Evolutionary conservation across 2,113 vertebrate genomes (phyloP), one percentile per base, ranked within the genome.

Genomic region (Cromileptes altivelis): DNA sequence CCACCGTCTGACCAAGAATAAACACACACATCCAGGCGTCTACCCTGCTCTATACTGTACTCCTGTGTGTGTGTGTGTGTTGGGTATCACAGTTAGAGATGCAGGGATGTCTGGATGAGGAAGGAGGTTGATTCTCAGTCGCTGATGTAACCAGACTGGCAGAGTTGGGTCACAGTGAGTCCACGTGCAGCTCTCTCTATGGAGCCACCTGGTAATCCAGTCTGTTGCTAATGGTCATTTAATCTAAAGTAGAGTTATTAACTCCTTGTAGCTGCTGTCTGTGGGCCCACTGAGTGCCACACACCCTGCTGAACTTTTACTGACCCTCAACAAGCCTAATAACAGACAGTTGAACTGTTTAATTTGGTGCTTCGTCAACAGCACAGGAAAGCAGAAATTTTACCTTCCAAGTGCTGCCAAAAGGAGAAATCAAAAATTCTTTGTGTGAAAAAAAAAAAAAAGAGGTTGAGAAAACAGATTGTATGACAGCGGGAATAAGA

Each of bases 1-100:
- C 91, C 86, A 53, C 55, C 74, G 89, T 92, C 92, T 92, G 85
- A 85, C 85, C 88, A 85, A 85, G 85, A 94, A 93, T 93, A 93
- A 91, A 92, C 80, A 77, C 86, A 80, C 74, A 77, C 72, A 84
- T 77, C 19, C 73, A 82, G 69, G 80, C 78, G 75, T 80, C 85
- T 86, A 68, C 81, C 56, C 27, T 77, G 71, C 50, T 78, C 73
- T 62, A 56, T 77, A 80, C 85, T 86, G 75, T 82, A 79, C 81
- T 78, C 45, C 63, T 85, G 71, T 87, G 67, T 78, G 55, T 81
- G 55, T 81, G 58, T 68, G 64, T 74, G 84, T 72, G 64, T 71
- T 37, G 58, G 42, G 30, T 83, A 65, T 62, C 86, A 58, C 69
- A 70, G 81, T 60, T 9, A 52, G 58, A 62, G 56, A 90, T 91